Percentiles rank a stretch among this genome's conserved stretches.
These are phyloP conservation scores for Chunga burmeisteri DNA, from an alignment of 2,113 vertebrate species.

Conservation along the genomic window DNA sequence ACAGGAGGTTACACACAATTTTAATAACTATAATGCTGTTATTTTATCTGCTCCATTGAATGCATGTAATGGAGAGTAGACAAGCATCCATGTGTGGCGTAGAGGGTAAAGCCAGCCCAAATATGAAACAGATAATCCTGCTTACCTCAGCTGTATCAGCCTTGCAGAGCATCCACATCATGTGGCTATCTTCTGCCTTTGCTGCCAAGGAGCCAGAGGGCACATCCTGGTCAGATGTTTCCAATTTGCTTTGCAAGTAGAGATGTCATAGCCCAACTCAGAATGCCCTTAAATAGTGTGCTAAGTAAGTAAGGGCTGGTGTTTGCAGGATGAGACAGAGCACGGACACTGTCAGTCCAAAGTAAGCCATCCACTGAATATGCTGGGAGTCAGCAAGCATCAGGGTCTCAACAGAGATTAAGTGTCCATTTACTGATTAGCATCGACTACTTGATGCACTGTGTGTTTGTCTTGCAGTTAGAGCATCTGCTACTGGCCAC, in stretches of 20 bases:
- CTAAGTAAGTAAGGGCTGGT: background rate
- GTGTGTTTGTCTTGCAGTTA: background rate
- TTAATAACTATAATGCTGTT: background rate
- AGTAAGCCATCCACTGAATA: background rate
- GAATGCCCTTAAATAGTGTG: background rate
- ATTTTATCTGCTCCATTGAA: background rate
- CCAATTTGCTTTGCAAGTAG: background rate
- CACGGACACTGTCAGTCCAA: background rate
- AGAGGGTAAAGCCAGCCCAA: background rate
- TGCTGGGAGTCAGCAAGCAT: background rate
- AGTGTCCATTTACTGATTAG: background rate
- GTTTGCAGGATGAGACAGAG: background rate
- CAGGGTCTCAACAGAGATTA: background rate
- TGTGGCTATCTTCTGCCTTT: background rate
- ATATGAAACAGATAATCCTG: background rate
- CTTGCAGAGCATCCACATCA: background rate
- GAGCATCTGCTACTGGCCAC: background rate
- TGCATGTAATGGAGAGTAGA: background rate
- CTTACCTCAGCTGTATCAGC: background rate
- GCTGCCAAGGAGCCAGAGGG: background rate
- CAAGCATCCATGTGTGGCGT: background rate
- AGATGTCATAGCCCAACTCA: background rate
- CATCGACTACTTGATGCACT: rapidly evolving
- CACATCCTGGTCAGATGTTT: background rate
- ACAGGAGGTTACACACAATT: background rate